A percentile compares a stretch with the other conserved stretches of the same genome.
Conservation (phyloP, 2,113 vertebrate species). For the Charadrius vociferus region DNA sequence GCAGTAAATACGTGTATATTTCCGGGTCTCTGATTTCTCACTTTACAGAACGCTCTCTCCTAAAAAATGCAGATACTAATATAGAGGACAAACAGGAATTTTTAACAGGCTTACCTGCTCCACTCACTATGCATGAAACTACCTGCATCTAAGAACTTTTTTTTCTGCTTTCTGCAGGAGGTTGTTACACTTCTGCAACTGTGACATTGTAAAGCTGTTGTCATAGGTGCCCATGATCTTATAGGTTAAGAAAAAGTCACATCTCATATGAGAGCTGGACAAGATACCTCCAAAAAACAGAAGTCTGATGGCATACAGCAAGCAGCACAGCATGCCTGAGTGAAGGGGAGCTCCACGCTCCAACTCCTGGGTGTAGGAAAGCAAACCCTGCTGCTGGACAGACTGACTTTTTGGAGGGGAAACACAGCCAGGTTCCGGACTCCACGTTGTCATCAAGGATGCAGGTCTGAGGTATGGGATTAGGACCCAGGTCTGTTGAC, state of each 20-base stretch:
- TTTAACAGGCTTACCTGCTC: neutral
- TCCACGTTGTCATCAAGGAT: neutral
- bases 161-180: neutral
- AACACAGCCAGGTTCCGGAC: neutral
- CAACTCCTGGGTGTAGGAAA: neutral
- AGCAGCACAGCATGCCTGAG: neutral
- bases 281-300: neutral
- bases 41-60: neutral
- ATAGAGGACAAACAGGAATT: neutral
- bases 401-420: neutral
- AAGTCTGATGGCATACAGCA: fast-evolving
- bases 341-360: neutral
- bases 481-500: neutral
- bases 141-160: neutral
- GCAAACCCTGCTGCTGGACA: neutral
- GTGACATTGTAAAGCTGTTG: neutral
- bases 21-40: neutral
- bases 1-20: neutral
- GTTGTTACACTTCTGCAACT: neutral
- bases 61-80: neutral
- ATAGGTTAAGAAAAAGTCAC: neutral
- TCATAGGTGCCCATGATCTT: neutral
- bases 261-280: neutral
- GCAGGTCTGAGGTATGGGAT: neutral
- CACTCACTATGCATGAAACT: neutral